Conservation (phyloP, 30 jellyfish, hydroid and myxozoan species). For the Calvadosia cruxmelitensis region DNA sequence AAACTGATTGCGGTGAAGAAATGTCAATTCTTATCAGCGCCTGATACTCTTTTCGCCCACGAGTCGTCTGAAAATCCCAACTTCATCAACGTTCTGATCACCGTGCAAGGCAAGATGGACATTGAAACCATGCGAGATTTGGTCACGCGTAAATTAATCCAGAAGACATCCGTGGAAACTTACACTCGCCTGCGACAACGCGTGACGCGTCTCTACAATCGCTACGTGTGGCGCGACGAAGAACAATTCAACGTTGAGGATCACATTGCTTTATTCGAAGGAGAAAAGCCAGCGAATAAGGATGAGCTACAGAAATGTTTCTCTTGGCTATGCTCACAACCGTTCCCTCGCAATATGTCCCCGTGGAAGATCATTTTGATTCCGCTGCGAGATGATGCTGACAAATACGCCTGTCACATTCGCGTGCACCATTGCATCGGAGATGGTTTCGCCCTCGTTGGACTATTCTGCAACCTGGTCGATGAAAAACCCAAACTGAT, state of each 20-base stretch:
- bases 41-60: constrained; percentile 57
- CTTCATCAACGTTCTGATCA: constrained; percentile 53
- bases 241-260: constrained; percentile 56
- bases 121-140: constrained; percentile 36
- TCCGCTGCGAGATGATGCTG: constrained; percentile 33
- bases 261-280: constrained; percentile 54
- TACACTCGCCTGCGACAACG: constrained; percentile 65
- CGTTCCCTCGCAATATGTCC: constrained; percentile 45
- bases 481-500: constrained; percentile 77
- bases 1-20: constrained; percentile 38
- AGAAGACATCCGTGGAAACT: constrained; percentile 26
- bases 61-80: constrained; percentile 78
- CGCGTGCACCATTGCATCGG: constrained; percentile 87
- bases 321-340: constrained; percentile 36
- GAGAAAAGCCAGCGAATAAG: constrained; percentile 34
- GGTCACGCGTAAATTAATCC: constrained; percentile 41
- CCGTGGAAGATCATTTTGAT: constrained; percentile 88
- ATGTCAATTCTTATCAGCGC: constrained; percentile 61
- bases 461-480: constrained; percentile 69
- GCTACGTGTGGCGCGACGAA: constrained; percentile 88
- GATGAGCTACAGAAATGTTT: constrained; percentile 47
- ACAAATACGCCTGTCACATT: constrained; percentile 42
- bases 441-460: constrained; percentile 97
- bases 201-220: constrained; percentile 39
- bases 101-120: constrained; percentile 57